A percentile compares a stretch with the other conserved stretches of the same genome.
These are phyloP conservation scores for Ataeniobius toweri DNA, from an alignment of 2,797 vertebrate genomes.

Conservation along the genomic window DNA sequence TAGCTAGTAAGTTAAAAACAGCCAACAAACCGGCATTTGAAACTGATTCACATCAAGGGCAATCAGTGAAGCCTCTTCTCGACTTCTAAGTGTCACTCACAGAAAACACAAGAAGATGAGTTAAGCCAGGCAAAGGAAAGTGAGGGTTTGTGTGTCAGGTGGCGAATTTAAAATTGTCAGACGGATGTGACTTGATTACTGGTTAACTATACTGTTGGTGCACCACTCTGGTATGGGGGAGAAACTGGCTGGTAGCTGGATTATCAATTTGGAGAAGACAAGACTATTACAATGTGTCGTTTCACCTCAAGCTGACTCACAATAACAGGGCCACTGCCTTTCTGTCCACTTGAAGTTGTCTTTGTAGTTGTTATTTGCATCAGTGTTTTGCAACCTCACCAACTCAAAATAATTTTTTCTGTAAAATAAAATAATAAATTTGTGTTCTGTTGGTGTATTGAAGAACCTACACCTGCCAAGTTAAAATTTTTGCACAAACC, in stretches of 20 bases:
- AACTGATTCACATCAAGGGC: conserved; percentile 72
- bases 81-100: conserved; percentile 64
- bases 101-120: conserved; percentile 56
- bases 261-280: conserved; percentile 64
- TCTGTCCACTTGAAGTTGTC: conserved; percentile 23
- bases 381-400: conserved; percentile 44
- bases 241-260: conserved; percentile 52
- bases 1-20: conserved; percentile 40
- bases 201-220: conserved; percentile 68
- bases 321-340: conserved; percentile 25
- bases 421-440: not conserved
- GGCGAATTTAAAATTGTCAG: conserved; percentile 68
- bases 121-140: conserved; percentile 39
- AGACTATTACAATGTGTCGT: conserved; percentile 63
- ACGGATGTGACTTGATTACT: conserved; percentile 76
- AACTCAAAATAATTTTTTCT: conserved; percentile 2
- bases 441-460: conserved; percentile 18
- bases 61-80: conserved; percentile 58
- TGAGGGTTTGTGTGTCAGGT: conserved; percentile 27
- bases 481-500: conserved; percentile 27
- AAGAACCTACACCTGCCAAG: conserved; percentile 30
- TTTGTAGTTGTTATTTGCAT: conserved; percentile 38
- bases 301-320: conserved; percentile 44
- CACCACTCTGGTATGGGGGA: conserved; percentile 54
- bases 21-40: conserved; percentile 55